These are phyloP conservation scores for Phyllostomus hastatus DNA, from an alignment of 2,113 vertebrate species.

Conservation along the genomic window DNA sequence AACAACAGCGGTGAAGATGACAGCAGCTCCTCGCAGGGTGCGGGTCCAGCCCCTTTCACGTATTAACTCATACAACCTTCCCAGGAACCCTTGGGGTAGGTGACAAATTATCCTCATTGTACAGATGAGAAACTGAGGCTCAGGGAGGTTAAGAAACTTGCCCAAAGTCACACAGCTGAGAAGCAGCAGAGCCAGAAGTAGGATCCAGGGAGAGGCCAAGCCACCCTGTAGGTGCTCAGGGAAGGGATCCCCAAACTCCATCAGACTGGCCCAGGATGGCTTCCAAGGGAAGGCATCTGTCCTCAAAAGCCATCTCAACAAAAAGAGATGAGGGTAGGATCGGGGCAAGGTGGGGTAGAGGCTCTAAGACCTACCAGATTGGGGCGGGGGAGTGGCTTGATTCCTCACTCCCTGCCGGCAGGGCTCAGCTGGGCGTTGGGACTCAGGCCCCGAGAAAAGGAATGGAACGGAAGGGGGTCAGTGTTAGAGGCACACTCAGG, in stretches of 20 bases:
- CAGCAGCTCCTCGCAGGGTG: fast-evolving
- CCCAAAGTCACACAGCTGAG: neutral
- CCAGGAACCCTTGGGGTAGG: neutral
- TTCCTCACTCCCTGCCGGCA: neutral
- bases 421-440: neutral
- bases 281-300: neutral
- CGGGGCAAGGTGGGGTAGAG: fast-evolving
- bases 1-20: fast-evolving
- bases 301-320: neutral
- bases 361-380: neutral
- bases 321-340: neutral
- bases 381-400: no score
- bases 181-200: neutral
- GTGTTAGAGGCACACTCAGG: neutral
- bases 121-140: neutral
- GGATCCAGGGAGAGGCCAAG: neutral
- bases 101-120: neutral
- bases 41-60: neutral
- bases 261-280: neutral
- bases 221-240: neutral
- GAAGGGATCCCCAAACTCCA: neutral
- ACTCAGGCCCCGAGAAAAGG: neutral
- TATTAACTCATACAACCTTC: neutral
- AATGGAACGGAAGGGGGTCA: neutral
- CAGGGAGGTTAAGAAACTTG: neutral